These are phyloP conservation scores for Hesperophylax magnus DNA, from an alignment of 1,140 invertebrate genomes.

Conservation along the genomic window DNA sequence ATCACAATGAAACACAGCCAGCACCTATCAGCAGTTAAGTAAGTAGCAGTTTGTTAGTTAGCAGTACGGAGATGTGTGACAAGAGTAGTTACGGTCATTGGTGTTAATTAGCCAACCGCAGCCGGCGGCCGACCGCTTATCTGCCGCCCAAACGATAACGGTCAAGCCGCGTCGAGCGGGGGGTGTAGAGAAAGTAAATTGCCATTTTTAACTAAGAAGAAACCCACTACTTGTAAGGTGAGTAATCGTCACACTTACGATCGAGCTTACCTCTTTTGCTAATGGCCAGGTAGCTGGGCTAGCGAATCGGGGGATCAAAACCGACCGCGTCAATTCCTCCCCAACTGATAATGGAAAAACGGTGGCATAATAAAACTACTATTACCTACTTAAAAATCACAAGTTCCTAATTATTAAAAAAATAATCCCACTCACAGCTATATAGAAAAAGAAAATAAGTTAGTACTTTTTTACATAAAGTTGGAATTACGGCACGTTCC, in stretches of 20 bases:
- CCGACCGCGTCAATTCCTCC: constrained; percentile 1
- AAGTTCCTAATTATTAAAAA: no score
- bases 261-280: background rate
- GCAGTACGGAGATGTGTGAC: constrained; percentile 48
- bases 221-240: no score
- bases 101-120: constrained; percentile 56
- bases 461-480: no score
- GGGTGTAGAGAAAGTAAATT: background rate
- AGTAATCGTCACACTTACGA: no score
- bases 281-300: background rate
- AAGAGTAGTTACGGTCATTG: constrained; percentile 37
- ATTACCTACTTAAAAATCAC: no score
- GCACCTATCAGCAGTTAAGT: background rate
- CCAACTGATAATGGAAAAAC: background rate
- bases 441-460: no score
- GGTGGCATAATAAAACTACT: background rate
- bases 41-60: background rate
- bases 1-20: background rate
- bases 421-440: no score
- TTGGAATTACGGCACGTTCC: no score
- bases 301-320: background rate
- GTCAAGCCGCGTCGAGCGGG: background rate
- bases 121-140: constrained; percentile 52
- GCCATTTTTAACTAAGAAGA: background rate
- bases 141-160: constrained; percentile 35